Evolutionary conservation across 2,888 invertebrate genomes (phyloP).

Genomic region (Habroteleia sp.): DNA sequence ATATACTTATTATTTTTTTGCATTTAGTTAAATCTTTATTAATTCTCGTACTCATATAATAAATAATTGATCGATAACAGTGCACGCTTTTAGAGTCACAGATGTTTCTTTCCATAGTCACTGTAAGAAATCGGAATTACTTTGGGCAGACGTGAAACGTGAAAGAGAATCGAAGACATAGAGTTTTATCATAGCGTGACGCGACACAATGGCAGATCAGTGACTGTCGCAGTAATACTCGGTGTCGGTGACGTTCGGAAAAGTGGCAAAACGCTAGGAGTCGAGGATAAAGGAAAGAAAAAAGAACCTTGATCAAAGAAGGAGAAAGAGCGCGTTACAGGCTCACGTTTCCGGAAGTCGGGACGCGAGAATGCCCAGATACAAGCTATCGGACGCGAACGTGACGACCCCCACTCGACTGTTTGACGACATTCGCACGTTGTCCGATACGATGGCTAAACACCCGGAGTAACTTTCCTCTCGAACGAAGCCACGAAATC

Average conservation of each 20-base stretch:
- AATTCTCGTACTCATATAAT: no score
- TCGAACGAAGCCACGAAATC: constrained; percentile 51
- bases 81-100: not conserved
- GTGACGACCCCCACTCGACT: constrained; percentile 53
- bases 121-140: constrained; percentile 7
- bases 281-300: constrained; percentile 5
- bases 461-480: constrained; percentile 45
- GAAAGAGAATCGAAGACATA: constrained; percentile 17
- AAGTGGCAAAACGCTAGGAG: constrained; percentile 40
- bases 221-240: constrained; percentile 29
- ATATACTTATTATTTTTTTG: no score
- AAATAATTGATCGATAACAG: no score
- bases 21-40: no score
- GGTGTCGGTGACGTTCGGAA: constrained; percentile 66
- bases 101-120: constrained; percentile 3
- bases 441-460: constrained; percentile 37
- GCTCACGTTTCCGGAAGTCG: constrained; percentile 80
- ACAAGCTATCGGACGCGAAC: constrained; percentile 75
- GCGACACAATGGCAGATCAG: constrained; percentile 43
- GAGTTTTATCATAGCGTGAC: constrained; percentile 41
- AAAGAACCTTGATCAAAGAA: not conserved
- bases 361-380: constrained; percentile 77
- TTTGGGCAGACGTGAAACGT: constrained; percentile 15
- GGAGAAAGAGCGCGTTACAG: constrained; percentile 62
- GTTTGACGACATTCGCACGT: constrained; percentile 31